Evolutionary conservation across 2,888 invertebrate genomes (phyloP).

Genomic region (Cyaniris semiargus): DNA sequence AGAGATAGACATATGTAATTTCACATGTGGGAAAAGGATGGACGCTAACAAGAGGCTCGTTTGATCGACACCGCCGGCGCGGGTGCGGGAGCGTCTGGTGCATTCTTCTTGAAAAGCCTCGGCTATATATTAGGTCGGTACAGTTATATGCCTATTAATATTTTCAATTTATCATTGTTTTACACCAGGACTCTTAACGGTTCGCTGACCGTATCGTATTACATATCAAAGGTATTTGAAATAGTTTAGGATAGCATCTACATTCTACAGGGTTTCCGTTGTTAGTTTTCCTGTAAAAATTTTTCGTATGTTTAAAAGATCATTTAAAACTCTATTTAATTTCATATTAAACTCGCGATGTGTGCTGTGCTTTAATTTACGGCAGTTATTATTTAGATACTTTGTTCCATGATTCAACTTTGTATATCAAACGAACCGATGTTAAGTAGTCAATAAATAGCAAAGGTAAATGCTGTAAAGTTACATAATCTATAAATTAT

Average conservation of each 20-base stretch:
- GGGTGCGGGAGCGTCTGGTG: constrained; percentile 75
- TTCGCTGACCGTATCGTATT: constrained; percentile 33
- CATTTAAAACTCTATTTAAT: too few species aligned
- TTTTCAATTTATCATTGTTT: constrained; percentile 32
- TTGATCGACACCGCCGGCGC: constrained; percentile 79
- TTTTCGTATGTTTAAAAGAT: too few species aligned
- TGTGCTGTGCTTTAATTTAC: background rate
- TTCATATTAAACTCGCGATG: too few species aligned
- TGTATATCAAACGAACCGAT: background rate
- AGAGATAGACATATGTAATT: constrained; percentile 54
- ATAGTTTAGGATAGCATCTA: background rate
- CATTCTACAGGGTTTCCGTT: background rate
- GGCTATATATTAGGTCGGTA: constrained; percentile 76
- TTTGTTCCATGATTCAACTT: background rate
- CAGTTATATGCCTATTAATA: constrained; percentile 60
- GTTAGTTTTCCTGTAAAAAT: background rate
- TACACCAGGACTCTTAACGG: constrained; percentile 18
- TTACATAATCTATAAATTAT: background rate
- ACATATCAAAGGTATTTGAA: background rate
- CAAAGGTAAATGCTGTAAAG: background rate
- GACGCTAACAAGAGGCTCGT: constrained; percentile 78
- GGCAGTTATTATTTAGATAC: background rate
- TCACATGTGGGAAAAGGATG: constrained; percentile 60
- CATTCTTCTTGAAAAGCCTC: constrained; percentile 79
- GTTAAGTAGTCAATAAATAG: background rate